Conservation (phyloP, 2,113 vertebrate genomes). For the Dromiciops gliroides region DNA sequence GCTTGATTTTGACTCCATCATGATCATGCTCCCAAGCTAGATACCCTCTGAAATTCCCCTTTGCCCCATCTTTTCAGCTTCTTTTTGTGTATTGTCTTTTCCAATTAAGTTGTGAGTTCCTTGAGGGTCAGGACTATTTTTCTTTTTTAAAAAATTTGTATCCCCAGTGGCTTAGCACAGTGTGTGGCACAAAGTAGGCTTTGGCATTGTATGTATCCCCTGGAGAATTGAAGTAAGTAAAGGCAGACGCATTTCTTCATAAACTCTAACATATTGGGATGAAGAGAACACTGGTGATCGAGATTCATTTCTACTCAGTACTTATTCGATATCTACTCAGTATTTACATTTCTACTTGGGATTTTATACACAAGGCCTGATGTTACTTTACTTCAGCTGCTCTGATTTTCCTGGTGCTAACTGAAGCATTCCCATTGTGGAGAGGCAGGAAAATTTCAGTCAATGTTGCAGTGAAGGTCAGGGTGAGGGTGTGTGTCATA, state of each 20-base stretch:
- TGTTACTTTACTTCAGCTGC: too few species aligned
- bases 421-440: background rate
- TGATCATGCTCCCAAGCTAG: background rate
- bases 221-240: too few species aligned
- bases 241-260: background rate
- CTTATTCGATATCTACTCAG: too few species aligned
- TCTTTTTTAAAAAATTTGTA: background rate
- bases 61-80: background rate
- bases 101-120: background rate
- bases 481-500: too few species aligned
- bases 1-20: background rate
- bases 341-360: too few species aligned
- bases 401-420: too few species aligned
- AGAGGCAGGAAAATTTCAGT: background rate
- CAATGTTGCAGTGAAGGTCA: too few species aligned
- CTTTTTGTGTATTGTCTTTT: background rate
- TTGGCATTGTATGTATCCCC: too few species aligned
- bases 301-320: too few species aligned
- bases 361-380: too few species aligned
- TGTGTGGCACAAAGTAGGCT: background rate
- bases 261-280: background rate
- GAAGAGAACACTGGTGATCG: too few species aligned
- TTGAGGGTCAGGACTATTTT: background rate
- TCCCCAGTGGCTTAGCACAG: background rate
- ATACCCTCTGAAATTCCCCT: background rate